Base-by-base conservation (phyloP, 2,888 invertebrate genomes). In the Cerastoderma edule region DNA sequence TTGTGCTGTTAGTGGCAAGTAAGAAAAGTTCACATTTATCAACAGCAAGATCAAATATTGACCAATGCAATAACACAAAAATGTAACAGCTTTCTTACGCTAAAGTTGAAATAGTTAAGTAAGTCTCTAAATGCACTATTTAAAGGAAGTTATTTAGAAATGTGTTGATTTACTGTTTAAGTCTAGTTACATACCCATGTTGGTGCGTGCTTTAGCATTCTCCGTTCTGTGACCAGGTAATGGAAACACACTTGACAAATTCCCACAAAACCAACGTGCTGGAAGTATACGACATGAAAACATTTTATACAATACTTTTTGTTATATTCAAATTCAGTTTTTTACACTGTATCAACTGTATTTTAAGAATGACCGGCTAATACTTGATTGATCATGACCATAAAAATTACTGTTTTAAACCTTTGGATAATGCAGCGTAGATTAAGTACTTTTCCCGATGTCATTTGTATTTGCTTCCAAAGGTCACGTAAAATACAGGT, bases 161-260 rank as follows among this genome's bases (percentile, higher is more conserved):
- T 27, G 13, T 27, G 13, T 27, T 28, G 13, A 27, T 57, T 30
- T 57, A 28, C 24, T 10, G 2, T 19, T 22, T 48, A n/a, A 24
- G 10, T 16, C 24, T 39, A 19, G 32, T 3, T 65, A 74, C 73
- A 22, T 72, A 78, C 78, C 78, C 74, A 72, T 10, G 63, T 32
- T 33, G 56, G 28, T 10, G 75, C 78, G 1, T 32, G 33, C 24
- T 57, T 57, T n/a, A 56, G 27, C 4, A 57, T 64, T 6, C 33
- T 44, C 22, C 65, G 39, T n/a, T 75, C 72, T 19, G 39, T 65
- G 8, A 57, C 30, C 33, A 78, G 68, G 30, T 48, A 78, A 28
- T 72, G 65, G 24, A 75, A 35, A 44, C 78, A 78, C 33, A 75
- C 60, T 44, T 68, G 68, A 67, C 72, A 72, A 4, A 75, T 6